These are phyloP conservation scores for Myiozetetes cayanensis DNA, from an alignment of 2,113 vertebrate genomes.

Conservation along the genomic window DNA sequence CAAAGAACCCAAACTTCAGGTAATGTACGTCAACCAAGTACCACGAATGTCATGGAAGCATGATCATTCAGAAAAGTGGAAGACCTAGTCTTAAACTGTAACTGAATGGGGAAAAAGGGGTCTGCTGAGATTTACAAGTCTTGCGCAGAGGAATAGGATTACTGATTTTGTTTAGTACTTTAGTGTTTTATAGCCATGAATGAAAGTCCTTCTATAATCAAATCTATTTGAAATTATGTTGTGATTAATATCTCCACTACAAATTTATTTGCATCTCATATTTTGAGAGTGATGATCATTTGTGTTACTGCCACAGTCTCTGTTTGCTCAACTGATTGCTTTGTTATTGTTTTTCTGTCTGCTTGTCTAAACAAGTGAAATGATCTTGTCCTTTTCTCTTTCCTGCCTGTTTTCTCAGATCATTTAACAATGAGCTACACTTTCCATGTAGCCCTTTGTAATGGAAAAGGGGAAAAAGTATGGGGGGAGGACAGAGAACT, in stretches of 20 bases:
- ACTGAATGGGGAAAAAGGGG: background rate
- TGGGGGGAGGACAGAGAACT: background rate
- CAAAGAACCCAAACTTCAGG: background rate
- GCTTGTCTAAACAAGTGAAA: slow-evolving; percentile 23
- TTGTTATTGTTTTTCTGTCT: slow-evolving; percentile 24
- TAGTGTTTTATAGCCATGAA: background rate
- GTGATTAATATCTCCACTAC: background rate
- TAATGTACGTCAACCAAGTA: background rate
- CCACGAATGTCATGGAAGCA: rapidly evolving
- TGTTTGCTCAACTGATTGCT: slow-evolving; percentile 33
- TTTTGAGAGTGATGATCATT: background rate
- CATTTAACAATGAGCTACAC: slow-evolving; percentile 37
- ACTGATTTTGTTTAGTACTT: background rate
- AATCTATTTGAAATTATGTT: background rate
- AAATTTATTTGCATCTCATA: background rate
- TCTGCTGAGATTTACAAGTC: background rate
- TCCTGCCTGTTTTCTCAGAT: slow-evolving; percentile 38
- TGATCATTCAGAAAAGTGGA: background rate
- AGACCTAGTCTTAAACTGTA: background rate
- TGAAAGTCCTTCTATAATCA: background rate
- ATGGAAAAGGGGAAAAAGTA: background rate
- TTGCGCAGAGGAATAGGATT: background rate
- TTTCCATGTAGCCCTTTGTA: background rate
- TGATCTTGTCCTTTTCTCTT: slow-evolving; percentile 12
- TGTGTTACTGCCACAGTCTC: background rate